Base-by-base conservation (phyloP, 2,888 invertebrate genomes). In the Noctua janthina region DNA sequence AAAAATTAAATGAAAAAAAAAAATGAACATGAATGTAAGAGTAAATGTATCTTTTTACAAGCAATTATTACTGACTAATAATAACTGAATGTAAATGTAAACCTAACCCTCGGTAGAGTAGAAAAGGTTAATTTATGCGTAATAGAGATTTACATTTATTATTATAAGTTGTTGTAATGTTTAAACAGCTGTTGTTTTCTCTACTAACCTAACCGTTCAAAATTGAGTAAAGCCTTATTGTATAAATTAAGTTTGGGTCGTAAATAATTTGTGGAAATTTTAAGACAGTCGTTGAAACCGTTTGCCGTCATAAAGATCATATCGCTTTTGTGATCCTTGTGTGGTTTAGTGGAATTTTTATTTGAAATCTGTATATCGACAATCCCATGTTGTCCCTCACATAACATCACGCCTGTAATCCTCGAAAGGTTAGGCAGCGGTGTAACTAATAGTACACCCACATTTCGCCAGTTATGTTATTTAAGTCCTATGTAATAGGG, bases 221-320 rank as follows among this genome's bases (percentile, higher is more conserved):
- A 70, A 11, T 76, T 11, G 35, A 59, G 7, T 17, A 46, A 71
- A 23, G 6, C 51, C 29, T 23, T 64, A 66, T 29, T 17, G 20
- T 43, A 49, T 76, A 64, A 54, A 62, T 56, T 49, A 46, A 39
- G 0, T 39, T 39, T 39, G 59, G 29, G 54, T n/a, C 15, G 76
- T 49, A 51, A 35, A 82, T 69, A 39, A 76, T 56, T 49, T 82
- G 35, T 69, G 62, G 17, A 56, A 82, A 39, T 69, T 68, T 62
- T 49, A 76, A 39, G 23, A 11, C 39, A n/a, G 54, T 62, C 54
- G 66, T 56, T 76, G 76, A 82, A 82, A 69, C 64, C 5, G n/a
- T 70, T 68, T 43, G 39, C 39, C 49, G 29, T 76, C 17, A 64
- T 82, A 76, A 70, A 82, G 81, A 81, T 81, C 46, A 46, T 81